Percentiles rank a stretch among this genome's conserved stretches.
These are phyloP conservation scores for Agrilus biguttatus DNA, from an alignment of 2,888 invertebrate species.

Conservation along the genomic window DNA sequence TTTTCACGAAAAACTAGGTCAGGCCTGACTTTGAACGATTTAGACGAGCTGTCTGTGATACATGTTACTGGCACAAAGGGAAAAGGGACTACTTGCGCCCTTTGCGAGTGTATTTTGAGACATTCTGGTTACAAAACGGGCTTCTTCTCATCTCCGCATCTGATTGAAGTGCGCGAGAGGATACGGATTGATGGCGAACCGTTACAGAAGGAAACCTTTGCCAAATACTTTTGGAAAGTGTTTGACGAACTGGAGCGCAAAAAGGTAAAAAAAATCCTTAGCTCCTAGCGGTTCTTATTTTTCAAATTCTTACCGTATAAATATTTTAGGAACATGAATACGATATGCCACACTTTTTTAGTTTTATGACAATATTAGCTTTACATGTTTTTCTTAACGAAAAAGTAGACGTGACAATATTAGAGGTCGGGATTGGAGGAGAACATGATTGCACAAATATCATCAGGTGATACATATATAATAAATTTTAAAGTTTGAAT, in stretches of 20 bases:
- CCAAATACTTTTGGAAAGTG: slow-evolving; percentile 68
- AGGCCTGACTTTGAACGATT: slow-evolving; percentile 46
- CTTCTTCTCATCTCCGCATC: slow-evolving; percentile 91
- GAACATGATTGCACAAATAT: slow-evolving; percentile 89
- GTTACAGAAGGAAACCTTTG: slow-evolving; percentile 58
- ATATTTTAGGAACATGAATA: slow-evolving; percentile 9
- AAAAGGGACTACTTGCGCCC: slow-evolving; percentile 91
- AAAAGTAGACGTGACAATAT: slow-evolving; percentile 78
- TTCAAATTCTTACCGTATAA: neutral
- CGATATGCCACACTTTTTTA: slow-evolving; percentile 89
- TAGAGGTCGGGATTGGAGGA: slow-evolving; percentile 98
- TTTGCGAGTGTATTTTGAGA: slow-evolving; percentile 78
- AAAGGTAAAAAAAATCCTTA: slow-evolving; percentile 26
- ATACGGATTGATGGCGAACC: slow-evolving; percentile 77
- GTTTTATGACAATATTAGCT: slow-evolving; percentile 84
- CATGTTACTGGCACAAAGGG: slow-evolving; percentile 98
- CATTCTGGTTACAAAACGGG: slow-evolving; percentile 78
- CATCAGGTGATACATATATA: slow-evolving; percentile 49
- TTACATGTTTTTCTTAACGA: slow-evolving; percentile 76
- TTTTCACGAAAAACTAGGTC: slow-evolving; percentile 28
- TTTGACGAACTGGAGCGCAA: slow-evolving; percentile 44
- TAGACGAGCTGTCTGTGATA: slow-evolving; percentile 70
- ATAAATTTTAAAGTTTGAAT: too few relatives aligned
- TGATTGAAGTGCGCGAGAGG: slow-evolving; percentile 85
- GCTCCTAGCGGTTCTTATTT: neutral